These are phyloP conservation scores for Grallaria varia DNA, from an alignment of 2,113 vertebrate species.

Conservation along the genomic window DNA sequence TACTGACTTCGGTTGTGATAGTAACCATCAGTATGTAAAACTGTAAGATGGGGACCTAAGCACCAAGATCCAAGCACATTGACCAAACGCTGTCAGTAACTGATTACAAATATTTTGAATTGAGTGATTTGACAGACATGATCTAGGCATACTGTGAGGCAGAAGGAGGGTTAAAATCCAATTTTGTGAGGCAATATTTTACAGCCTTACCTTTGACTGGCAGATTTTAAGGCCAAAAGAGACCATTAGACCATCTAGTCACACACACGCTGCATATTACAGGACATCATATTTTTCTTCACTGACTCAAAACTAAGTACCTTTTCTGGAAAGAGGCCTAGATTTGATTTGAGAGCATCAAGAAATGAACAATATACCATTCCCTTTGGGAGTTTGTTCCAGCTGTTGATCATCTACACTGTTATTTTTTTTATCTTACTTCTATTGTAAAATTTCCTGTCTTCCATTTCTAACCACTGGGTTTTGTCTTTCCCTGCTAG, in stretches of 20 bases:
- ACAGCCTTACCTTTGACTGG: neutral
- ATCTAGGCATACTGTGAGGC: neutral
- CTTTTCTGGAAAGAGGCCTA: neutral
- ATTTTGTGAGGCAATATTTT: neutral
- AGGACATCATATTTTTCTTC: neutral
- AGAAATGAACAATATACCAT: neutral
- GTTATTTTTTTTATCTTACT: neutral
- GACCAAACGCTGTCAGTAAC: neutral
- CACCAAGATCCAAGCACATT: neutral
- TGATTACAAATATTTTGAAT: neutral
- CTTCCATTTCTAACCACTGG: neutral
- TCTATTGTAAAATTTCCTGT: neutral
- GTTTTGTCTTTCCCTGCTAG: neutral
- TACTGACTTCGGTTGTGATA: neutral
- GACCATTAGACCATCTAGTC: neutral
- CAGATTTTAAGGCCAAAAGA: neutral
- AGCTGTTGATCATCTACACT: neutral
- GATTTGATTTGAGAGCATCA: neutral
- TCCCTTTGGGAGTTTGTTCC: neutral
- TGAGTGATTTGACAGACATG: neutral
- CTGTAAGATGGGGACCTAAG: neutral
- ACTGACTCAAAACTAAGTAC: neutral
- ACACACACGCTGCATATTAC: neutral
- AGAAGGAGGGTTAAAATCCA: neutral
- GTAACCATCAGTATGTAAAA: neutral